These are phyloP conservation scores for Chionis minor DNA, from an alignment of 2,113 vertebrate genomes.

Conservation along the genomic window DNA sequence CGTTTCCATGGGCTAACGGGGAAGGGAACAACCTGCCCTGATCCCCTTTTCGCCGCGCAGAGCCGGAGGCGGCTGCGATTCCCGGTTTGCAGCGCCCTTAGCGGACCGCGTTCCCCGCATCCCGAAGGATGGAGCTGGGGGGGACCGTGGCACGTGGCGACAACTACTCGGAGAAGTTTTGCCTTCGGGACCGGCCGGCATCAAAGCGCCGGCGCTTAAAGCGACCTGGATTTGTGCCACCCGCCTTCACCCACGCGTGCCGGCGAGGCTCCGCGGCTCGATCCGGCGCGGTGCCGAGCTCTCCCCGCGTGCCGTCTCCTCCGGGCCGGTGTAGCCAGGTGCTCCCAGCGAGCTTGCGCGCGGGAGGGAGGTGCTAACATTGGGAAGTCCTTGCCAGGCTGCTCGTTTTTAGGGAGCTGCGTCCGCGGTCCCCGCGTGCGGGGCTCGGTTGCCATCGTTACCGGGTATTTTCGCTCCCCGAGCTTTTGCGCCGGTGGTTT, in stretches of 20 bases:
- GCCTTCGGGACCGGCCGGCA: neutral
- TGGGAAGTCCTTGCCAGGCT: constrained; percentile 43
- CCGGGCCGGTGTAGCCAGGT: neutral
- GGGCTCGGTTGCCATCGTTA: constrained; percentile 49
- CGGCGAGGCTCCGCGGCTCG: accelerated
- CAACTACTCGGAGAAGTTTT: neutral
- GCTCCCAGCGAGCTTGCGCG: neutral
- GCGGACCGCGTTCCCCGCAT: neutral
- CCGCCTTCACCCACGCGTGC: neutral
- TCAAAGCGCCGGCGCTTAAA: neutral
- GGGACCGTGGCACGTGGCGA: neutral
- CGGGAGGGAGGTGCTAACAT: constrained; percentile 15
- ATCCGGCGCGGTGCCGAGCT: neutral
- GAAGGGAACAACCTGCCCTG: neutral
- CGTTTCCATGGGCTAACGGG: accelerated
- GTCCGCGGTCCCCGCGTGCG: neutral
- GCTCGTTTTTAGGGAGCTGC: neutral
- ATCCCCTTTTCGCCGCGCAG: accelerated
- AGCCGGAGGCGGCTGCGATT: neutral
- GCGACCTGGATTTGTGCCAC: neutral
- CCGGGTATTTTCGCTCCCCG: neutral
- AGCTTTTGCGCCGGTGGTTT: neutral
- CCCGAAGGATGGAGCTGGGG: neutral
- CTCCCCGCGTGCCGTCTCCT: neutral
- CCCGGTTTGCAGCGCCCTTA: neutral